phyloP scores from a whole-genome alignment of 2,113 vertebrate species.

The Peromyscus californicus region DNA sequence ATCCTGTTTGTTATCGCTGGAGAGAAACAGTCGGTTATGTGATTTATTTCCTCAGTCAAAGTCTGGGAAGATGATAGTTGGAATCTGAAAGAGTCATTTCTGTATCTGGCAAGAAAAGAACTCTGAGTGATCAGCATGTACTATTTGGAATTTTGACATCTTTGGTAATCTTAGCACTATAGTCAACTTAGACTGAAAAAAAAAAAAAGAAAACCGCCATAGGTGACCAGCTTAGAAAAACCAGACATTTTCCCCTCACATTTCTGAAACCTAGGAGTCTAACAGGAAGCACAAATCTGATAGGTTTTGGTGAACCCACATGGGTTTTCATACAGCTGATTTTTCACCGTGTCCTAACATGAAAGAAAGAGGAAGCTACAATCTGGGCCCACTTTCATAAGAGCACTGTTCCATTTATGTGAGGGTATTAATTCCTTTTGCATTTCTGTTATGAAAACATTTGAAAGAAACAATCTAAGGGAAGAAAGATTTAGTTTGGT shows the following conservation, averaged over 20 bases:
- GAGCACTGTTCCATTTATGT: not conserved
- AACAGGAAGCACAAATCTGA: not conserved
- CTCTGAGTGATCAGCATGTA: slow-evolving; percentile 35
- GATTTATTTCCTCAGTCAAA: slow-evolving; percentile 67
- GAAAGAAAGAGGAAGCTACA: not conserved
- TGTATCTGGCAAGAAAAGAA: slow-evolving; percentile 49
- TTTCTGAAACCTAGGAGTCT: not conserved
- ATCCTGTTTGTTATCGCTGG: not conserved
- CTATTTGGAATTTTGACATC: not conserved
- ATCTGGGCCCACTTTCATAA: not conserved
- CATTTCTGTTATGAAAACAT: not conserved
- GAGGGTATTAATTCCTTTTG: not conserved
- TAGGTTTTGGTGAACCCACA: not conserved
- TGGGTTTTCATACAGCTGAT: too few relatives aligned
- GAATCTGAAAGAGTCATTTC: slow-evolving; percentile 69
- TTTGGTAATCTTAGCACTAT: slow-evolving; percentile 1
- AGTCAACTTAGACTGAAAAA: not conserved
- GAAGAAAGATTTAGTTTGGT: not conserved
- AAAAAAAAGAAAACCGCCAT: not conserved
- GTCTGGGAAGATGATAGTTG: slow-evolving; percentile 28
- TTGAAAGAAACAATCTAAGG: not conserved
- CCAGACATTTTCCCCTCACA: not conserved
- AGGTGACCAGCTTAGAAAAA: not conserved
- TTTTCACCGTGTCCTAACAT: not conserved
- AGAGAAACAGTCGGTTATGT: not conserved